Percentiles rank a stretch among this genome's conserved stretches.
These are phyloP conservation scores for Lumbricus terrestris DNA, from an alignment of 2,888 invertebrate species.

Conservation along the genomic window DNA sequence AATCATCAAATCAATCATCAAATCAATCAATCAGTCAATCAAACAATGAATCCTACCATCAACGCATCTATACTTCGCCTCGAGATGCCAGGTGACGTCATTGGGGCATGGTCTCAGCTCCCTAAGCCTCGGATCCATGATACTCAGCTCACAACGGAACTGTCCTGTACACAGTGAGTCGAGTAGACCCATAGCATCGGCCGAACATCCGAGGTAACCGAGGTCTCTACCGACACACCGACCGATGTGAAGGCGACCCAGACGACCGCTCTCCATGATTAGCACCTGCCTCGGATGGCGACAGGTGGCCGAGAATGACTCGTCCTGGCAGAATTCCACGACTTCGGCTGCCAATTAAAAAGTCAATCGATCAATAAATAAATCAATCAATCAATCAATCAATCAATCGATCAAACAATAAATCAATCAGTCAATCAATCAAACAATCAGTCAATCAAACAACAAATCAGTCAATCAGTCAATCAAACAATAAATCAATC, in stretches of 20 bases:
- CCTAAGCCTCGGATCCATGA: conserved; percentile 30
- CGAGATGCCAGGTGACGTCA: conserved; percentile 35
- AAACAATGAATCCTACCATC: conserved; percentile 23
- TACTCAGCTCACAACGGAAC: conserved; percentile 22
- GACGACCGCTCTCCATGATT: conserved; percentile 18
- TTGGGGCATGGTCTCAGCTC: conserved; percentile 22
- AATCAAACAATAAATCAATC: neutral
- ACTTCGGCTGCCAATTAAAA: neutral
- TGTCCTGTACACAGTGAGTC: conserved; percentile 28
- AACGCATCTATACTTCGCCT: conserved; percentile 28
- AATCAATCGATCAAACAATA: no score
- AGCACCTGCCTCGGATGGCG: neutral
- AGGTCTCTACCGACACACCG: conserved; percentile 26
- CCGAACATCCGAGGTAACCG: conserved; percentile 31
- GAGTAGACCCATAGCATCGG: conserved; percentile 21
- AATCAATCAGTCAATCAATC: neutral
- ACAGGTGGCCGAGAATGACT: conserved; percentile 25
- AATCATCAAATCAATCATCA: neutral
- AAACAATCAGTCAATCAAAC: neutral
- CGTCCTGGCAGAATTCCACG: conserved; percentile 30
- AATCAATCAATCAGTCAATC: neutral
- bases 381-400: no score
- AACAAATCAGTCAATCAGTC: neutral
- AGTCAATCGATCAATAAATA: no score
- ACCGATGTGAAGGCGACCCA: conserved; percentile 27